A percentile compares a stretch with the other conserved stretches of the same genome.
Conservation (phyloP, 2,888 invertebrate species). For the Halictus ligatus region DNA sequence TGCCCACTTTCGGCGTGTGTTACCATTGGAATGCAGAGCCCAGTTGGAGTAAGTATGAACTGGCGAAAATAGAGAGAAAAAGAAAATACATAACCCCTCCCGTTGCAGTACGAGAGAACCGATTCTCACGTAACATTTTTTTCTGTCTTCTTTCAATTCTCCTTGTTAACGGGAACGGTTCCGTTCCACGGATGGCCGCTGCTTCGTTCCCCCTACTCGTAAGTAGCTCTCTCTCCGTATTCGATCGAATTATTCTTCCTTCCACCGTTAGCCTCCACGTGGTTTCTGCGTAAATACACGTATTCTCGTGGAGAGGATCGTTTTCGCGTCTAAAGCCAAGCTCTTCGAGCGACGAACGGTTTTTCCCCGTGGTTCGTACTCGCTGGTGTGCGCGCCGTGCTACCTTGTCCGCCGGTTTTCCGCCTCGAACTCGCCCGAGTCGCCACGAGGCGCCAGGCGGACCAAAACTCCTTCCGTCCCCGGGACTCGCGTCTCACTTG, state of each 20-base stretch:
- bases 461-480: neutral
- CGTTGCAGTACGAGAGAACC: slow-evolving; percentile 1
- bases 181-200: slow-evolving; percentile 53
- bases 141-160: slow-evolving; percentile 67
- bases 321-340: neutral
- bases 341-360: neutral
- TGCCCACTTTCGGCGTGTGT: slow-evolving; percentile 80
- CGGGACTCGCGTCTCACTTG: neutral
- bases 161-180: slow-evolving; percentile 63
- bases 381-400: neutral
- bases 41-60: slow-evolving; percentile 84
- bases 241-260: slow-evolving; percentile 21
- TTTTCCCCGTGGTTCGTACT: neutral
- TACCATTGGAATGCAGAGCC: slow-evolving; percentile 80
- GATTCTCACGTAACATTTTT: slow-evolving; percentile 58
- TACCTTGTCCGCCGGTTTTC: neutral
- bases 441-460: neutral
- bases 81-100: neutral
- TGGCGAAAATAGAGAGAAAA: slow-evolving; percentile 37
- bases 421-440: slow-evolving; percentile 2
- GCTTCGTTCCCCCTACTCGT: slow-evolving; percentile 54
- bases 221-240: slow-evolving; percentile 54
- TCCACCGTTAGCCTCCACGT: slow-evolving; percentile 2
- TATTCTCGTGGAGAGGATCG: neutral
- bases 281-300: neutral